Percentiles rank a stretch among this genome's conserved stretches.
These are phyloP conservation scores for Drosophila sturtevanti DNA, from an alignment of 1,140 invertebrate species.

Conservation along the genomic window DNA sequence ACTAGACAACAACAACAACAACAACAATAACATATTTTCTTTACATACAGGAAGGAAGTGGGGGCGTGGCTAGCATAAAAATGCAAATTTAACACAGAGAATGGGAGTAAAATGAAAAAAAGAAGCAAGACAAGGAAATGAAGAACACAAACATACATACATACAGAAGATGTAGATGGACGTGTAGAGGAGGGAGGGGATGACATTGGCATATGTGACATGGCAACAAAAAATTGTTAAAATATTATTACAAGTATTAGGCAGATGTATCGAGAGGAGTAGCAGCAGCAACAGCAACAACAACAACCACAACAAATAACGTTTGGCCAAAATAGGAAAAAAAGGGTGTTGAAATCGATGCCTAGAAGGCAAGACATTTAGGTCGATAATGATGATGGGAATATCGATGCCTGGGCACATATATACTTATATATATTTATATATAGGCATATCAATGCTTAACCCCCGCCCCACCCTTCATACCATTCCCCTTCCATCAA, in stretches of 20 bases:
- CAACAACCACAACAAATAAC: constrained; percentile 38
- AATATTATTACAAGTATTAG: constrained; percentile 81
- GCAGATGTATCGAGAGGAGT: constrained; percentile 24
- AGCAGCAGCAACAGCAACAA: constrained; percentile 28
- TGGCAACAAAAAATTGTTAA: constrained; percentile 76
- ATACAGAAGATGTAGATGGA: too few species aligned
- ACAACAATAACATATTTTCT: background rate
- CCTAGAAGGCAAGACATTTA: constrained; percentile 34
- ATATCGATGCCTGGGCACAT: constrained; percentile 46
- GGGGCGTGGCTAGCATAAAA: constrained; percentile 62
- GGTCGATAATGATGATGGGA: constrained; percentile 40
- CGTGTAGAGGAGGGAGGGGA: constrained; percentile 34
- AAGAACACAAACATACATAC: too few species aligned
- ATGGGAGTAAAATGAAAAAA: background rate
- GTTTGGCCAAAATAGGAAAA: constrained; percentile 18
- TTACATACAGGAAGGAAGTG: constrained; percentile 41
- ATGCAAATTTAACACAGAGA: constrained; percentile 68
- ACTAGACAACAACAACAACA: background rate
- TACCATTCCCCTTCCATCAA: background rate
- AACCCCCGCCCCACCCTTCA: too few species aligned
- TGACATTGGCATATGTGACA: constrained; percentile 70
- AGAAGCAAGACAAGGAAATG: constrained; percentile 6
- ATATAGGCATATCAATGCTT: constrained; percentile 74
- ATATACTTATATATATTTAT: constrained; percentile 80
- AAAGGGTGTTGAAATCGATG: constrained; percentile 75